Percentiles rank a stretch among this genome's conserved stretches.
Evolutionary conservation across 2,113 vertebrate species (phyloP).

Genomic region (Planiliza haematocheilus): DNA sequence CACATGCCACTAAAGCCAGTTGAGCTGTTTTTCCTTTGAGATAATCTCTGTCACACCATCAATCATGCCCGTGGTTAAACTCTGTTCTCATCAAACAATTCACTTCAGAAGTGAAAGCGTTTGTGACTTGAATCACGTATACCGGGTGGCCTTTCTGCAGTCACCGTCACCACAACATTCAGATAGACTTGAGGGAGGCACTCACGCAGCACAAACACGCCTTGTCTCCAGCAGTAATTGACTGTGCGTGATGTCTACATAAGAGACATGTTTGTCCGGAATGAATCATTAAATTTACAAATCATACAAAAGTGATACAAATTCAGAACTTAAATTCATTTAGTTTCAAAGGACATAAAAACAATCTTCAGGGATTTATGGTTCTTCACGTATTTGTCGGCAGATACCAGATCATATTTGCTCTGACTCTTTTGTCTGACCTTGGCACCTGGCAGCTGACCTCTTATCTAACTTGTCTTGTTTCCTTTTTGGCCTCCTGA

Average conservation of each 20-base stretch:
- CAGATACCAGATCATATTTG: constrained; percentile 21
- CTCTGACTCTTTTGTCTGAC: constrained; percentile 64
- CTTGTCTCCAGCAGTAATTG: constrained; percentile 49
- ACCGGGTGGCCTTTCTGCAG: constrained; percentile 60
- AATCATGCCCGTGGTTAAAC: constrained; percentile 55
- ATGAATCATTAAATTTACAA: constrained; percentile 7
- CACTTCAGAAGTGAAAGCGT: constrained; percentile 33
- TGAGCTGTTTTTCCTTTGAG: constrained; percentile 63
- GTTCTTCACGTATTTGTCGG: neutral
- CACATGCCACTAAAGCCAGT: constrained; percentile 47
- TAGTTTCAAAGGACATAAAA: neutral
- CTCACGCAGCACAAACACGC: constrained; percentile 28
- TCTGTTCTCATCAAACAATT: constrained; percentile 46
- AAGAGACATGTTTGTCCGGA: constrained; percentile 17
- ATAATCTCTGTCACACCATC: constrained; percentile 60
- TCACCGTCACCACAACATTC: constrained; percentile 71
- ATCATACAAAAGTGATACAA: neutral
- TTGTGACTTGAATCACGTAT: constrained; percentile 59
- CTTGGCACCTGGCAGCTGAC: constrained; percentile 74
- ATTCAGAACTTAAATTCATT: neutral
- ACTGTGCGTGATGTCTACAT: constrained; percentile 48
- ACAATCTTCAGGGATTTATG: neutral
- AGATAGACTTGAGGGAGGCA: constrained; percentile 31
- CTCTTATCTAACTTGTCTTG: constrained; percentile 78
- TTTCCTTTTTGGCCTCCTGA: constrained; percentile 81